Conservation (phyloP, 2,113 vertebrate species). For the Thymallus thymallus region DNA sequence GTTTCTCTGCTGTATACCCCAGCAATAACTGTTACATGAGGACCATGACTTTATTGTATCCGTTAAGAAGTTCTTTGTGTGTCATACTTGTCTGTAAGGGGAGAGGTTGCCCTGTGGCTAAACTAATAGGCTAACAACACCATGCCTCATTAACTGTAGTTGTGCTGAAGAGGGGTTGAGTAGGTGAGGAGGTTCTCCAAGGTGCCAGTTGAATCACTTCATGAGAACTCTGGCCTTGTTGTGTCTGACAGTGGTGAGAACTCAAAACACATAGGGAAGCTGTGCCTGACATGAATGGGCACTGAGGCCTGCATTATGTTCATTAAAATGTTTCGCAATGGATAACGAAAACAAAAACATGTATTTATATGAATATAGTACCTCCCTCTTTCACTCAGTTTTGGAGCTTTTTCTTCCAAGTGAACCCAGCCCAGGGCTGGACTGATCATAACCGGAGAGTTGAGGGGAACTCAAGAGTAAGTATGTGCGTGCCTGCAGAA, state of each 20-base stretch:
- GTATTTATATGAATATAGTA: too few relatives aligned
- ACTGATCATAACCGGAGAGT: not conserved
- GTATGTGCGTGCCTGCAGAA: too few relatives aligned
- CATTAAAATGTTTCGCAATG: not conserved
- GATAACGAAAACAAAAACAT: too few relatives aligned
- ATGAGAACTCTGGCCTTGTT: not conserved
- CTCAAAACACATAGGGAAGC: not conserved
- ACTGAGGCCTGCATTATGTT: not conserved
- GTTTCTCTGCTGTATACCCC: too few relatives aligned
- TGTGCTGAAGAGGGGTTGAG: not conserved
- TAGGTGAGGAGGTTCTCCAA: not conserved
- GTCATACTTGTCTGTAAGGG: not conserved
- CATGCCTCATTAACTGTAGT: not conserved
- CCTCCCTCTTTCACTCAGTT: too few relatives aligned
- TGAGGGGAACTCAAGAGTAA: too few relatives aligned
- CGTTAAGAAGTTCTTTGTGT: not conserved
- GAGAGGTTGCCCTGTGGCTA: too few relatives aligned
- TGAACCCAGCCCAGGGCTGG: not conserved
- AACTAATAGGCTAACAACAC: too few relatives aligned
- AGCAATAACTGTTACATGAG: too few relatives aligned
- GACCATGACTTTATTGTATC: too few relatives aligned
- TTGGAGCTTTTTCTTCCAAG: too few relatives aligned
- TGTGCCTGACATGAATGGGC: not conserved
- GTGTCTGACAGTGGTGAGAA: not conserved
- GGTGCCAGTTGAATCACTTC: not conserved